Conservation (phyloP, 2,888 invertebrate species). For the Sphecodes monilicornis region DNA sequence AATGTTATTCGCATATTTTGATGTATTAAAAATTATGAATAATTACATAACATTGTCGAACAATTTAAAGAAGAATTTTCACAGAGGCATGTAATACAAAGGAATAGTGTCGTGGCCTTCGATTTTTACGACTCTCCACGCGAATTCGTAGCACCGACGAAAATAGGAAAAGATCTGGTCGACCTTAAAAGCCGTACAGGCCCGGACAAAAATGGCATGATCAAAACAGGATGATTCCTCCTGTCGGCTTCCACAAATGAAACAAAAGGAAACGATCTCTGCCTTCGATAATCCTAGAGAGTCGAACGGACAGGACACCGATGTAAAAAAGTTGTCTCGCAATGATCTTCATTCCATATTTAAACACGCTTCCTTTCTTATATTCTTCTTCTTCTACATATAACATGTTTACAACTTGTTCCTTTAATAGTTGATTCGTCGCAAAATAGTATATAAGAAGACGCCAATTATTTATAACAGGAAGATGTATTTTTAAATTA, state of each 20-base stretch:
- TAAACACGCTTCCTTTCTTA: not conserved
- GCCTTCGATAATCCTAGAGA: not conserved
- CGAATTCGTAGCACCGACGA: slow-evolving; percentile 13
- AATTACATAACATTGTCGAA: not conserved
- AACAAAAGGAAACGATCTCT: not conserved
- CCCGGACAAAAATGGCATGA: not conserved
- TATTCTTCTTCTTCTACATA: not conserved
- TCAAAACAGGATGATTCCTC: not conserved
- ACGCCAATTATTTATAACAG: not conserved
- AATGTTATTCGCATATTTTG: not conserved
- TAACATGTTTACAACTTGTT: not conserved
- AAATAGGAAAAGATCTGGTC: slow-evolving; percentile 17
- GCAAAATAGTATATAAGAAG: not conserved
- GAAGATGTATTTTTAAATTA: not conserved
- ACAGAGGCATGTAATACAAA: not conserved
- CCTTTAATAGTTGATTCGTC: slow-evolving; percentile 12
- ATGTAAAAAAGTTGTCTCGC: not conserved
- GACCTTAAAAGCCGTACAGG: slow-evolving; percentile 17
- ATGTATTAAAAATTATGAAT: not conserved
- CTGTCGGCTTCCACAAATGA: not conserved
- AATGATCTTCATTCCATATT: not conserved
- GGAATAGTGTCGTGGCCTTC: slow-evolving; percentile 31
- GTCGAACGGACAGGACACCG: not conserved
- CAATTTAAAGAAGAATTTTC: not conserved
- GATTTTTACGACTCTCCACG: slow-evolving; percentile 22